Conservation (phyloP, 2,888 invertebrate genomes). For the Chrysomela aeneicollis region DNA sequence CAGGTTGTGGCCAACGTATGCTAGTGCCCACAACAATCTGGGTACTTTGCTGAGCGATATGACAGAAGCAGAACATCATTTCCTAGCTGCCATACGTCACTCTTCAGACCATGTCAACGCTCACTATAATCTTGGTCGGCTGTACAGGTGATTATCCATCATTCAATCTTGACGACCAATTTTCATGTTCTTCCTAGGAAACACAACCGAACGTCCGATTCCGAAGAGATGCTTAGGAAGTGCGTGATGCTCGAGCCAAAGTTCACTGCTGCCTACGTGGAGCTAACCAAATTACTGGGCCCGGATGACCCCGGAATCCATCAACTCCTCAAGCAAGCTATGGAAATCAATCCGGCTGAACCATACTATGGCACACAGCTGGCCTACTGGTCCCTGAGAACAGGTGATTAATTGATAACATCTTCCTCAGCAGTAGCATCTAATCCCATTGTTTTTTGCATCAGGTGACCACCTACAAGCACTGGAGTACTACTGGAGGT, state of each 20-base stretch:
- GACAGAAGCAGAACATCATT: constrained; percentile 78
- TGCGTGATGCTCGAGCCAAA: constrained; percentile 73
- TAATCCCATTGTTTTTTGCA: too few species aligned
- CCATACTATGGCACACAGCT: constrained; percentile 76
- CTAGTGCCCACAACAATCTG: constrained; percentile 87
- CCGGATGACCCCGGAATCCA: constrained; percentile 67
- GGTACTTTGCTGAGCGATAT: constrained; percentile 77
- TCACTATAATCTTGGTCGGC: constrained; percentile 83
- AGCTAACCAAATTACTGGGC: constrained; percentile 68
- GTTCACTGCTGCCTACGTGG: constrained; percentile 75
- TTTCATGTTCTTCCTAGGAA: too few species aligned
- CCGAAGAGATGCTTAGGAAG: constrained; percentile 72
- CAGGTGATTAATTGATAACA: constrained; percentile 62
- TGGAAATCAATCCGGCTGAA: constrained; percentile 72
- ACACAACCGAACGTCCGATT: constrained; percentile 71
- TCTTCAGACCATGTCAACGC: constrained; percentile 83
- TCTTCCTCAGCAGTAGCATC: too few species aligned
- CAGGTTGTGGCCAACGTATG: constrained; percentile 85
- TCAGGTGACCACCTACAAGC: constrained; percentile 66
- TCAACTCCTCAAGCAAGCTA: constrained; percentile 68
- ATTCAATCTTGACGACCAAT: too few species aligned
- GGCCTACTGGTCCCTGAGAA: constrained; percentile 74
- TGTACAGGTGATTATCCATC: constrained; percentile 79
- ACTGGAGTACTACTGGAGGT: constrained; percentile 66
- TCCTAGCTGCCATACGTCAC: constrained; percentile 75